Evolutionary conservation across 2,888 invertebrate species (phyloP).

Genomic region (Erebia aethiops): DNA sequence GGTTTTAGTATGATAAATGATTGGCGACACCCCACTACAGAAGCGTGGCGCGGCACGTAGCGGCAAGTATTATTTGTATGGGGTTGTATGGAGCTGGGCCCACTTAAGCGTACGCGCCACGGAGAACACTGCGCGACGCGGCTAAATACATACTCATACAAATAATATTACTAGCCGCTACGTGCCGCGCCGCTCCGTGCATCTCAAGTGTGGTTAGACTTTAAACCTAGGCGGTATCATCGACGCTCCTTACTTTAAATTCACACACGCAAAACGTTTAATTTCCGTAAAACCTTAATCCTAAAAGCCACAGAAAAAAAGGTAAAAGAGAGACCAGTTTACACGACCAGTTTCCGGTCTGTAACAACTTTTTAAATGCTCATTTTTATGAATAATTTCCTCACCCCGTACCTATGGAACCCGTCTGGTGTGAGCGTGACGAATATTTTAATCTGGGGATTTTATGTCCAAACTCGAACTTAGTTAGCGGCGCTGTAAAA

Average conservation of each 20-base stretch:
- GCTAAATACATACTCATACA: no score
- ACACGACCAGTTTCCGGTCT: slow-evolving; percentile 7
- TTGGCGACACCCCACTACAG: no score
- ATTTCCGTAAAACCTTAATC: not conserved
- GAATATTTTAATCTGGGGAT: slow-evolving; percentile 2
- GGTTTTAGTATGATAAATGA: no score
- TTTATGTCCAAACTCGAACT: not conserved
- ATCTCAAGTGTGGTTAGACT: no score
- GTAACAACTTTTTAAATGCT: slow-evolving; percentile 1
- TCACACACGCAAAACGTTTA: not conserved
- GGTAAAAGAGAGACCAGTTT: not conserved
- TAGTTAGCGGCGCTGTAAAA: not conserved
- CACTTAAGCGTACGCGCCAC: no score
- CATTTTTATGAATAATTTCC: slow-evolving; percentile 12
- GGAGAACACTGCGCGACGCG: no score
- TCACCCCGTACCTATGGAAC: not conserved
- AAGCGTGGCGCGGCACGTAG: no score
- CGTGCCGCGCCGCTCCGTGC: no score
- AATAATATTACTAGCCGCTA: no score
- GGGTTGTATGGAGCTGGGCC: no score
- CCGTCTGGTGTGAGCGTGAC: not conserved
- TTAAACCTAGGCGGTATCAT: no score
- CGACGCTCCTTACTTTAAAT: not conserved
- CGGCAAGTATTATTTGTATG: no score
- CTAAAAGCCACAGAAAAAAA: not conserved